Evolutionary conservation across 2,113 vertebrate species (phyloP).

Genomic region (Chloroceryle aenea): DNA sequence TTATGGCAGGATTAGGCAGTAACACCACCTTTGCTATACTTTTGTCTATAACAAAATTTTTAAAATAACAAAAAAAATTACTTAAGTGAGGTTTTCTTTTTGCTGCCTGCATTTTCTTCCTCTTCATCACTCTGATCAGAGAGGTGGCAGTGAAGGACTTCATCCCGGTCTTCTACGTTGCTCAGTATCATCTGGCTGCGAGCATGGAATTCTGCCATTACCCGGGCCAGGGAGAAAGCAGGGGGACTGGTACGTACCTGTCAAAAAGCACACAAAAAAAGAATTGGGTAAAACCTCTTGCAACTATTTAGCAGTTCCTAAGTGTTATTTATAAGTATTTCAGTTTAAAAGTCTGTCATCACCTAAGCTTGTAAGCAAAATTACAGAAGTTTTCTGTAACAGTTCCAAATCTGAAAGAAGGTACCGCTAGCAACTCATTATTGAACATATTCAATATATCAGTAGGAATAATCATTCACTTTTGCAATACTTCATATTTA

Average conservation of each 20-base stretch:
- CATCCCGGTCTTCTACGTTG: slow-evolving; percentile 86
- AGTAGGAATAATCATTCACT: background rate
- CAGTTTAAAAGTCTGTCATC: background rate
- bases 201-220: slow-evolving; percentile 86
- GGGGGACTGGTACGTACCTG: slow-evolving; percentile 83
- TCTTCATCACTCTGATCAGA: slow-evolving; percentile 77
- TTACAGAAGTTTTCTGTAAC: background rate
- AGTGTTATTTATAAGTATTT: background rate
- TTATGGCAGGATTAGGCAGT: background rate
- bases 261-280: background rate
- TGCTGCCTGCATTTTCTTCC: slow-evolving; percentile 33
- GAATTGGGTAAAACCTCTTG: background rate
- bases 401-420: background rate
- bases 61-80: slow-evolving; percentile 46
- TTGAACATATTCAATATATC: background rate
- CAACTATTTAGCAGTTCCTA: background rate
- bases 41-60: background rate
- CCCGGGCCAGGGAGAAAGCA: slow-evolving; percentile 77
- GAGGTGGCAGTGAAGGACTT: slow-evolving; percentile 80
- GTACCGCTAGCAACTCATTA: background rate
- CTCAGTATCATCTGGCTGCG: slow-evolving; percentile 83
- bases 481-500: background rate
- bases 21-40: background rate
- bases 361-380: background rate
- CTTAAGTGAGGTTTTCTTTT: slow-evolving; percentile 71